Conservation (phyloP, 2,888 invertebrate genomes). For the Coenonympha glycerion region DNA sequence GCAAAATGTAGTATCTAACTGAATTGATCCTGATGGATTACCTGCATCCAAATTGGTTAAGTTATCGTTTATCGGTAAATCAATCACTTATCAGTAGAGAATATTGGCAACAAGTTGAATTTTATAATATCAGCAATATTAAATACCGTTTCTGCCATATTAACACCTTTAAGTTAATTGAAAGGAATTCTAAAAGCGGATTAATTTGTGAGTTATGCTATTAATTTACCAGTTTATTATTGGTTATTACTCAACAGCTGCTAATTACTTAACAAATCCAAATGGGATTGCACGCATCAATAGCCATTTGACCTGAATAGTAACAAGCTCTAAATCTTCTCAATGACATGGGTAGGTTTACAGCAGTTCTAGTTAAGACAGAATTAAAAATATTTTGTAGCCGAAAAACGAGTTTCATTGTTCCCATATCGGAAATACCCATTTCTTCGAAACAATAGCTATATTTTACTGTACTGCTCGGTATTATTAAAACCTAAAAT, state of each 20-base stretch:
- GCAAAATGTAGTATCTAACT: too few species aligned
- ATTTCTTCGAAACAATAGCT: too few species aligned
- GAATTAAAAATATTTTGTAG: too few species aligned
- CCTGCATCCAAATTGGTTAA: too few species aligned
- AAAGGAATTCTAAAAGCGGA: slow-evolving; percentile 11
- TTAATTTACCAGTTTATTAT: slow-evolving; percentile 17
- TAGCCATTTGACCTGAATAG: slow-evolving; percentile 15
- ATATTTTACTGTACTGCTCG: too few species aligned
- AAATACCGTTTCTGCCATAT: not conserved
- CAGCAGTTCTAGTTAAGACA: not conserved
- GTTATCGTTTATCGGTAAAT: too few species aligned
- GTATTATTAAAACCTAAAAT: too few species aligned
- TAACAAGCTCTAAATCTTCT: slow-evolving; percentile 7
- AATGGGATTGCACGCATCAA: slow-evolving; percentile 25
- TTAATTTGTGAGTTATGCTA: slow-evolving; percentile 17
- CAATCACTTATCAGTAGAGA: not conserved
- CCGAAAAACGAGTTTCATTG: too few species aligned
- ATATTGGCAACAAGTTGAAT: not conserved
- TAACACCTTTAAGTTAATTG: not conserved
- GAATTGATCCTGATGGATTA: too few species aligned
- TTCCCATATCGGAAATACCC: too few species aligned
- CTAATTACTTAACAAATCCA: slow-evolving; percentile 21
- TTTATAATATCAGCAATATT: not conserved
- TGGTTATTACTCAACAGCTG: slow-evolving; percentile 15
- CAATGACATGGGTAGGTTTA: slow-evolving; percentile 3